Evolutionary conservation across 1,140 invertebrate species (phyloP), one percentile per base, ranked within the genome.

Genomic region (Pinna nobilis): DNA sequence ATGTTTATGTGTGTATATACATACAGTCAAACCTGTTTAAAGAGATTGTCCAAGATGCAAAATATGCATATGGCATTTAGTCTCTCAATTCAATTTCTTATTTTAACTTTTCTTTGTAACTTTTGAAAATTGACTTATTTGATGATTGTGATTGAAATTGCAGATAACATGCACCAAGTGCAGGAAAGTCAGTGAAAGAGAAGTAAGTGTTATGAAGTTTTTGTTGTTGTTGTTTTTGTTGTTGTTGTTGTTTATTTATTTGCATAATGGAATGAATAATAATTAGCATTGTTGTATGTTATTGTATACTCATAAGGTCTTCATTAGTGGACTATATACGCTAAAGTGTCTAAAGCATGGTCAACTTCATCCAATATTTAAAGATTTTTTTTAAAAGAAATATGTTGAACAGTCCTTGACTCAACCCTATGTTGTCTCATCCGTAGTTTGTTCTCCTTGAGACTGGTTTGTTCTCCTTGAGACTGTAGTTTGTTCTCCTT

Each of bases 271-370:
- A 2, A 20, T 71, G 15, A 60, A 77, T 13, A 57, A 88, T 85
- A 87, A 89, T n/a, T n/a, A n/a, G n/a, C 50, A 39, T 9, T 89
- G 88, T 74, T 72, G 84, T 33, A 84, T 83, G 80, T 82, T 87
- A 0, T 83, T 87, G 6, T 80, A 86, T 84, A 87, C 87, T 41
- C 82, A 80, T 71, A 88, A 87, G 79, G 86, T 87, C 75, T 57
- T 20, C 9, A 33, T 33, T 33, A 9, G n/a, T n/a, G n/a, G n/a
- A n/a, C n/a, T n/a, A n/a, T n/a, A n/a, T n/a, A n/a, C n/a, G 47
- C 25, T 50, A 3, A 20, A 50, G 3, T 50, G n/a, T 50, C n/a
- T n/a, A n/a, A n/a, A n/a, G n/a, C n/a, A n/a, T n/a, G n/a, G n/a
- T n/a, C n/a, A n/a, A n/a, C n/a, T n/a, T n/a, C n/a, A n/a, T n/a